Base-by-base conservation (phyloP, 2,888 invertebrate genomes). In the Lutraria lutraria region DNA sequence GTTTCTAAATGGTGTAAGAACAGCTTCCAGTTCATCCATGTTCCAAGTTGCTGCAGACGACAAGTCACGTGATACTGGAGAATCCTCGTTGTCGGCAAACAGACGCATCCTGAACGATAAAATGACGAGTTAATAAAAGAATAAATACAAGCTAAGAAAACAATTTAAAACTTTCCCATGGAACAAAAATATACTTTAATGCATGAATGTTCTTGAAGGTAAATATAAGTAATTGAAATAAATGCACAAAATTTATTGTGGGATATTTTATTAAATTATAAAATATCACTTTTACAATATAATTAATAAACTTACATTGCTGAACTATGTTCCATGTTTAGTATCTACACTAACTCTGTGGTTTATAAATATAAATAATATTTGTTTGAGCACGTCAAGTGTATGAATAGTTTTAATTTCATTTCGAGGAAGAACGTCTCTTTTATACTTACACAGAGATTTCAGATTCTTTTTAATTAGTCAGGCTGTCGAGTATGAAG, bases 1-100 rank as follows among this genome's bases (percentile, higher is more conserved):
- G 60, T 88, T 88, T 19, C 88, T 76, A 56, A 34, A 82, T 16
- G 88, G 88, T 15, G 88, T 88, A 25, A 85, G 54, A 25, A 88
- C 29, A 25, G 81, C 43, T 29, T 81, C 81, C 21, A 88, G 6
- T 16, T 88, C 87, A 31, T 56, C 53, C 13, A 43, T 54, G 29
- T 84, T 54, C 76, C 76, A 76, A 31, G 54, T 54, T 13, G 76
- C 31, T 0, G 54, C 31, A 56, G 29, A 25, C 52, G 54, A 53
- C 81, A 29, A 53, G 52, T 76, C 31, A 76, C 34, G 76, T 52
- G 34, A 16, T 54, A 72, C 8, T 25, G 84, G 84, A 25, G 84
- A 76, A 21, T 84, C 54, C 4, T 52, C 16, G 63, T 72, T 19
- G 54, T 76, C 53, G 6, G 19, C 76, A 21, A 84, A 84, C n/a